Evolutionary conservation across 2,888 invertebrate genomes (phyloP).

Genomic region (Apotomis capreana): DNA sequence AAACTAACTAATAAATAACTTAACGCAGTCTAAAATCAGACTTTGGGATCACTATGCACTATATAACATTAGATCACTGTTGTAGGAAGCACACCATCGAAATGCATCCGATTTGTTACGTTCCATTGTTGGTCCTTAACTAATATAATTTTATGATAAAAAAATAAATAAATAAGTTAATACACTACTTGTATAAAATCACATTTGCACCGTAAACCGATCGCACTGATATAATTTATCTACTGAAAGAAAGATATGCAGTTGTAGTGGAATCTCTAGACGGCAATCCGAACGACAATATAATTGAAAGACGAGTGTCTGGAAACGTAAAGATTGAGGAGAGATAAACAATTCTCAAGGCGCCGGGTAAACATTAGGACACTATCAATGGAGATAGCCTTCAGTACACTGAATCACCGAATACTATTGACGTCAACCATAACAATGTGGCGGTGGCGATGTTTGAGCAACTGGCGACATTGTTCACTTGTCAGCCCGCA

Average conservation of each 20-base stretch:
- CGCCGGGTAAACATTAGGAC: conserved; percentile 24
- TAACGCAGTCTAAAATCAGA: conserved; percentile 74
- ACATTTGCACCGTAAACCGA: conserved; percentile 68
- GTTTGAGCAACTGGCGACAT: conserved; percentile 40
- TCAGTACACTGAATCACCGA: conserved; percentile 34
- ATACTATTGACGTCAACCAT: conserved; percentile 45
- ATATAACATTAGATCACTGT: conserved; percentile 64
- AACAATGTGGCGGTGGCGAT: conserved; percentile 44
- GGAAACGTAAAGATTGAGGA: conserved; percentile 3
- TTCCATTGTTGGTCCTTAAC: conserved; percentile 64
- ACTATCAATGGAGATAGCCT: conserved; percentile 32
- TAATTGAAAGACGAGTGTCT: conserved; percentile 5
- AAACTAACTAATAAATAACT: conserved; percentile 73
- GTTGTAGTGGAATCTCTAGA: conserved; percentile 42
- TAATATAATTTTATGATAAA: conserved; percentile 52
- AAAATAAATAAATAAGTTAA: conserved; percentile 64
- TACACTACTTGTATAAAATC: conserved; percentile 73
- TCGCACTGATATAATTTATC: conserved; percentile 58
- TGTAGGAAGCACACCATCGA: conserved; percentile 72
- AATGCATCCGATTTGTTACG: conserved; percentile 65
- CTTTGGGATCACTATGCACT: conserved; percentile 66
- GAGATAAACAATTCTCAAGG: conserved; percentile 29
- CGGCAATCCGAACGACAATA: conserved; percentile 6
- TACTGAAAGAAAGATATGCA: conserved; percentile 52
- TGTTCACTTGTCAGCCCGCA: conserved; percentile 30